Evolutionary conservation across 2,888 invertebrate genomes (phyloP).

Genomic region (Tetanocera ferruginea): DNA sequence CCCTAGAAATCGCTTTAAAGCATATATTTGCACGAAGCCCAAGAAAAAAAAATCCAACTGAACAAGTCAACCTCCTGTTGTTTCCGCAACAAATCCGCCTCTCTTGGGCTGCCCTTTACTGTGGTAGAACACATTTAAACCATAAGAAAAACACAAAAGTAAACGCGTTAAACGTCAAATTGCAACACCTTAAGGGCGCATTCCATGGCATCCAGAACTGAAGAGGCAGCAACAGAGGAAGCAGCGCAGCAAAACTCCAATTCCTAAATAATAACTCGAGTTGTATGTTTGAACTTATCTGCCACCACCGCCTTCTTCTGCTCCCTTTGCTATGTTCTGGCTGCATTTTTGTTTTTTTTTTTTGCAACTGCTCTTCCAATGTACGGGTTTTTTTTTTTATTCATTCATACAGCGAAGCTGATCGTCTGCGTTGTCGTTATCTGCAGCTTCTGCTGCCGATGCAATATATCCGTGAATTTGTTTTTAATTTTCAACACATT

Average conservation of each 20-base stretch:
- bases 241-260: constrained; percentile 12
- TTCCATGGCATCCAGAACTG: constrained; percentile 34
- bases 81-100: background rate
- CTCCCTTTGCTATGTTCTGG: background rate
- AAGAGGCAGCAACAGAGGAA: background rate
- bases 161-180: constrained; percentile 61
- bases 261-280: constrained; percentile 34
- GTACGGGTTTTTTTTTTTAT: constrained; percentile 49
- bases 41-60: background rate
- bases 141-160: background rate
- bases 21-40: constrained; percentile 26
- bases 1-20: constrained; percentile 44
- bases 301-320: constrained; percentile 3
- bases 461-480: constrained; percentile 70
- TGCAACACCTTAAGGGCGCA: constrained; percentile 66
- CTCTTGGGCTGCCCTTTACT: background rate
- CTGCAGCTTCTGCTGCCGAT: constrained; percentile 56
- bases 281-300: constrained; percentile 24
- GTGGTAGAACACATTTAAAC: background rate
- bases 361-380: background rate
- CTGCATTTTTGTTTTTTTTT: too few species aligned
- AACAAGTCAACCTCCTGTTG: constrained; percentile 17
- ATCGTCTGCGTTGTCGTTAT: constrained; percentile 1
- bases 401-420: constrained; percentile 54
- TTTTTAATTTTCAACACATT: constrained; percentile 71